Evolutionary conservation across 2,113 vertebrate species (phyloP), one percentile per base, ranked within the genome.

Genomic region (Lagopus leucura): DNA sequence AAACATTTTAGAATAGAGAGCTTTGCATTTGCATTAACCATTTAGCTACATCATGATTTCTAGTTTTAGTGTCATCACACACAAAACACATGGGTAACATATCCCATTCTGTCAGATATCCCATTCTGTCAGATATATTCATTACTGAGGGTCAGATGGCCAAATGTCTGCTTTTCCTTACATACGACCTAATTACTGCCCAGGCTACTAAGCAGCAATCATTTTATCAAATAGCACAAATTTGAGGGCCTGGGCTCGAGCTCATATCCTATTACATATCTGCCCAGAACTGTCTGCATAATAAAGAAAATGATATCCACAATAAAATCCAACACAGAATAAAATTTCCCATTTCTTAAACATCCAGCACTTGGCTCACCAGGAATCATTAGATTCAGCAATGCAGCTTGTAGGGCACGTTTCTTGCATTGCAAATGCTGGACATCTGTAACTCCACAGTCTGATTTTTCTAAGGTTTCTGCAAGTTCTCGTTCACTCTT

Each of bases 141-240:
- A 66, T 13, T 15, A 25, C 9, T 17, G 5, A 47, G 48, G 61
- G 17, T 54, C 52, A 76, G 42, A 4, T 32, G 38, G 20, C 14
- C 50, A 81, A 61, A 85, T 0, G 0, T 1, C 0, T 19, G 4
- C 27, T 79, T 88, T 92, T 54, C 32, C 21, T 34, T 60, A 45
- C 20, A 86, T 52, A 63, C 6, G 8, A 30, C n/a, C 61, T 28
- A 75, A 55, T 65, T 86, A 86, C 18, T 54, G 55, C 57, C 65
- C 34, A 16, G 24, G 43, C 28, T 93, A 52, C 47, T 30, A 54
- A 22, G 34, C 11, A 69, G 30, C 63, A 71, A 77, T 70, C 40
- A 70, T 84, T 75, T 86, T 55, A 73, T 86, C 34, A 86, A 61
- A 36, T 67, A 88, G 50, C 52, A 88, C n/a, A 66, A 92, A 76